phyloP scores from a whole-genome alignment of 2,797 vertebrate species.

The Sciurus vulgaris region DNA sequence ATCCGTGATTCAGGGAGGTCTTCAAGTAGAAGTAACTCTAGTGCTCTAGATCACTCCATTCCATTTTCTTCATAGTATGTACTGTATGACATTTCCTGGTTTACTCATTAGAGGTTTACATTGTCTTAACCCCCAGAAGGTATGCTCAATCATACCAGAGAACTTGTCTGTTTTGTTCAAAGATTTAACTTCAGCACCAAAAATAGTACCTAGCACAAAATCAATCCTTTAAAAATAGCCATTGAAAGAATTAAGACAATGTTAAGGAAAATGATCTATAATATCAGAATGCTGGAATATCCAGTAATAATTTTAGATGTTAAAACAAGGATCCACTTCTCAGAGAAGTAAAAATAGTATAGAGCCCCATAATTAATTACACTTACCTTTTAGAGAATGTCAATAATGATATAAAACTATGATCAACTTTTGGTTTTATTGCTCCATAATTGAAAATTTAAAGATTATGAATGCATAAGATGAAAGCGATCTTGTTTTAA shows the following conservation, averaged over 20 bases:
- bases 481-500: neutral
- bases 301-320: neutral
- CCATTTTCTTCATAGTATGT: neutral
- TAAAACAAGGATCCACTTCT: neutral
- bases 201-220: neutral
- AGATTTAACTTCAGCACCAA: neutral
- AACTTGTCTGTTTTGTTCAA: neutral
- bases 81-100: neutral
- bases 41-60: neutral
- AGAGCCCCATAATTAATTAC: neutral
- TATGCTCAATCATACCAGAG: neutral
- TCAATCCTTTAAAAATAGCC: neutral
- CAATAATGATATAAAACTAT: neutral
- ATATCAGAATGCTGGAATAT: neutral
- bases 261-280: neutral
- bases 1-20: neutral
- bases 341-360: neutral
- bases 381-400: neutral
- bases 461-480: neutral
- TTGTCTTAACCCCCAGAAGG: neutral
- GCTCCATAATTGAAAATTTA: conserved; percentile 15
- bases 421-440: neutral
- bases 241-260: neutral
- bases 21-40: neutral
- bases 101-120: neutral